These are phyloP conservation scores for Cylloceria caligata DNA, from an alignment of 2,888 invertebrate genomes.

Conservation along the genomic window DNA sequence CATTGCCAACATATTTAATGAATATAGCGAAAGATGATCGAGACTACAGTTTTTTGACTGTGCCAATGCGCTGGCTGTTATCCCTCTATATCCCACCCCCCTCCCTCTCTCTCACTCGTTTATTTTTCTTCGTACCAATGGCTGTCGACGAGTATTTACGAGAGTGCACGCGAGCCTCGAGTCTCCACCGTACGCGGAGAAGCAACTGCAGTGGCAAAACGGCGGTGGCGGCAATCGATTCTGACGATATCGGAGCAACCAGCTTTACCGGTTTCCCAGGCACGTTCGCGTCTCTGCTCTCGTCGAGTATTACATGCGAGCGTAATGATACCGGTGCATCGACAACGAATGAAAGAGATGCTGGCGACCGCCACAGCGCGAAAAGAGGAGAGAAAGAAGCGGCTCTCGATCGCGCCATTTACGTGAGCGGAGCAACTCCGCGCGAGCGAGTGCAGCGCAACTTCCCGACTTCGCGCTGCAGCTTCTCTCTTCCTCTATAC, in stretches of 20 bases:
- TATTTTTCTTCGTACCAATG: slow-evolving; percentile 47
- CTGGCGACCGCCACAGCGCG: background rate
- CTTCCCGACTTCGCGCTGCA: background rate
- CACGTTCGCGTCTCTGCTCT: slow-evolving; percentile 64
- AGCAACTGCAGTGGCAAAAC: background rate
- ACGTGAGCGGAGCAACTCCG: slow-evolving; percentile 41
- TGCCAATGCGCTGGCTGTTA: background rate
- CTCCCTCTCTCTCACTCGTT: slow-evolving; percentile 32
- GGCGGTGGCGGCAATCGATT: slow-evolving; percentile 73
- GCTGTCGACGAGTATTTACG: slow-evolving; percentile 72
- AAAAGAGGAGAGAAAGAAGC: slow-evolving; percentile 28
- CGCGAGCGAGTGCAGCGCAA: slow-evolving; percentile 18
- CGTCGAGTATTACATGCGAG: slow-evolving; percentile 58
- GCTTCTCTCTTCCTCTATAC: slow-evolving; percentile 35
- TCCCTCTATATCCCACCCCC: too few species aligned
- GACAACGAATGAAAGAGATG: slow-evolving; percentile 60
- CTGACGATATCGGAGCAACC: slow-evolving; percentile 73
- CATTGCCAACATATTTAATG: slow-evolving; percentile 9
- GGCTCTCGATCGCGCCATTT: slow-evolving; percentile 64
- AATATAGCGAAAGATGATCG: slow-evolving; percentile 22
- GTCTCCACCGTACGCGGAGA: background rate
- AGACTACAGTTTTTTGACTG: background rate
- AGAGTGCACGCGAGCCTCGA: slow-evolving; percentile 57
- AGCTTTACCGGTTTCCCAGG: slow-evolving; percentile 75
- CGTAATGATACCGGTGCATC: slow-evolving; percentile 70